A percentile compares a stretch with the other conserved stretches of the same genome.
phyloP scores from a whole-genome alignment of 2,888 invertebrate species.

The Spodoptera picta region DNA sequence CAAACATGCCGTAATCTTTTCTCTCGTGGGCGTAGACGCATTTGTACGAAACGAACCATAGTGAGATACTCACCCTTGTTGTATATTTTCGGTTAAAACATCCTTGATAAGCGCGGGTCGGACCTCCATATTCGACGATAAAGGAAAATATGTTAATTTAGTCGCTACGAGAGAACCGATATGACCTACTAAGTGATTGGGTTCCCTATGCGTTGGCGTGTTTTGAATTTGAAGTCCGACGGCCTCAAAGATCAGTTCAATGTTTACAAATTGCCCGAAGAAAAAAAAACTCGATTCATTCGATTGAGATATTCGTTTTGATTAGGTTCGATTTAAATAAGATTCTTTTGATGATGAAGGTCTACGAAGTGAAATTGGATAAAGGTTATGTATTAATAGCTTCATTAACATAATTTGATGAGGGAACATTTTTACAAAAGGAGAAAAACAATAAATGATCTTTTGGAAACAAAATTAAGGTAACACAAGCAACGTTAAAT shows the following conservation, averaged over 20 bases:
- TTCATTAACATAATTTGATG: constrained; percentile 30
- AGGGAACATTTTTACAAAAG: constrained; percentile 4
- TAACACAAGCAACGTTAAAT: constrained; percentile 59
- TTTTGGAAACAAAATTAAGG: constrained; percentile 60
- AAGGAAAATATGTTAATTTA: constrained; percentile 88
- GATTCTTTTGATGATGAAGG: constrained; percentile 54
- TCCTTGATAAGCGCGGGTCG: constrained; percentile 82
- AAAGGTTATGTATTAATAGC: constrained; percentile 50
- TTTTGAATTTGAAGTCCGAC: constrained; percentile 80
- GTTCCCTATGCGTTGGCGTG: constrained; percentile 79
- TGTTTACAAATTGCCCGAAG: constrained; percentile 83
- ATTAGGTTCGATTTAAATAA: constrained; percentile 69
- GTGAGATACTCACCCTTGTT: constrained; percentile 75
- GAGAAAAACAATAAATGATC: constrained; percentile 52
- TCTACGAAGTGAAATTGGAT: constrained; percentile 43
- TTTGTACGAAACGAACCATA: constrained; percentile 78
- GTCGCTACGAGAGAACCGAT: constrained; percentile 79
- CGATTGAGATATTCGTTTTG: constrained; percentile 75
- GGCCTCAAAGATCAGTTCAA: constrained; percentile 75
- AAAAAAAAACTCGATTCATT: constrained; percentile 67
- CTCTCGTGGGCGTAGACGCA: constrained; percentile 83
- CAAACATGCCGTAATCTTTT: constrained; percentile 84
- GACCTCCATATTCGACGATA: constrained; percentile 83
- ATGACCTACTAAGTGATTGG: constrained; percentile 88
- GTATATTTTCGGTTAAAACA: constrained; percentile 82